Evolutionary conservation across 2,888 invertebrate species (phyloP).

Genomic region (Seira sanloemensis): DNA sequence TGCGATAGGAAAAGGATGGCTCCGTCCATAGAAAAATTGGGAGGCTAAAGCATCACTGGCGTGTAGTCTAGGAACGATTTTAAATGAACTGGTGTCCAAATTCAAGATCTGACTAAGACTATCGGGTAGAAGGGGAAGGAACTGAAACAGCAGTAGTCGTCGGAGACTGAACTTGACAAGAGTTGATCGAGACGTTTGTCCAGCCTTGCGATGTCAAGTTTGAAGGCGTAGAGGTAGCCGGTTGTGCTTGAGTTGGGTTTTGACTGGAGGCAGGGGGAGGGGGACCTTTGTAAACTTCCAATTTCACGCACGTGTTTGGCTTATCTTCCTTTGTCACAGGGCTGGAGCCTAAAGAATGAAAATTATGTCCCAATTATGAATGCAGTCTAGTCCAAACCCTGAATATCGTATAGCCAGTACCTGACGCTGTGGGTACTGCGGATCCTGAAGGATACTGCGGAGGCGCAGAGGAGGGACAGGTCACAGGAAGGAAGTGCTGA

Average conservation of each 20-base stretch:
- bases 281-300: conserved; percentile 29
- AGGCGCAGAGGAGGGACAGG: neutral
- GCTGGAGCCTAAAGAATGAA: neutral
- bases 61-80: neutral
- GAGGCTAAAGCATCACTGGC: conserved; percentile 43
- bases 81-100: conserved; percentile 19
- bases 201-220: neutral
- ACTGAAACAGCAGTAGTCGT: neutral
- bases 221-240: neutral
- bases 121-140: neutral
- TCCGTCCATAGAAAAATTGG: conserved; percentile 1
- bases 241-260: neutral
- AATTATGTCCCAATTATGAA: neutral
- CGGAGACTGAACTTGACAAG: neutral
- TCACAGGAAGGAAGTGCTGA: neutral
- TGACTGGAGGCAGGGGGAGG: neutral
- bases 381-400: neutral
- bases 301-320: conserved; percentile 24
- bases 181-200: neutral
- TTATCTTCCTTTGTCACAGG: neutral
- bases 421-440: neutral
- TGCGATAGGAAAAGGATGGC: conserved; percentile 36
- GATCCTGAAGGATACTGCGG: too few species aligned
- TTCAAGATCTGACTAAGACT: conserved; percentile 38
- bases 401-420: too few species aligned